Conservation (phyloP, 64 coral and sea anemone genomes). For the Stichodactyla mertensii region DNA sequence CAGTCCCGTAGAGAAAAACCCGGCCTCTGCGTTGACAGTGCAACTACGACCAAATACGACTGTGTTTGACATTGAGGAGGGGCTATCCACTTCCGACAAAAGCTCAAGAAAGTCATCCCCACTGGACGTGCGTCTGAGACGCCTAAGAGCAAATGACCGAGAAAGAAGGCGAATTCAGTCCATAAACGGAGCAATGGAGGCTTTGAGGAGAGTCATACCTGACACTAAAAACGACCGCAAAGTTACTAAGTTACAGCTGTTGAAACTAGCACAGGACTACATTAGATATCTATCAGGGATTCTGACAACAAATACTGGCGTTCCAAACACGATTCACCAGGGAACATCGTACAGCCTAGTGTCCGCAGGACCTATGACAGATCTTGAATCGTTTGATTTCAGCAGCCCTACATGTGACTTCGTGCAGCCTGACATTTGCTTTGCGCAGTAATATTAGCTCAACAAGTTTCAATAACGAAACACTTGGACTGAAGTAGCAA, state of each 20-base stretch:
- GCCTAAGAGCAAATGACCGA: constrained; percentile 77
- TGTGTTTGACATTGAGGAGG: neutral
- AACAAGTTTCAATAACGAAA: neutral
- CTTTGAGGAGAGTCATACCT: constrained; percentile 67
- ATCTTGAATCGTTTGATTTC: neutral
- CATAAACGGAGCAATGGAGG: constrained; percentile 87
- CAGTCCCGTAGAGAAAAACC: neutral
- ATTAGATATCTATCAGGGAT: constrained; percentile 71
- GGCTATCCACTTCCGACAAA: neutral
- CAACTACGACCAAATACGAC: neutral
- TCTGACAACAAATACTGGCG: constrained; percentile 16
- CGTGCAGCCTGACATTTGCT: neutral
- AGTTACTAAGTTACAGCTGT: constrained; percentile 86
- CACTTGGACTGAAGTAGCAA: neutral
- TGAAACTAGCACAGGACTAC: constrained; percentile 82
- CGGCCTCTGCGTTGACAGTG: neutral
- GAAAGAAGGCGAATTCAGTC: constrained; percentile 75
- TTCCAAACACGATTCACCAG: neutral
- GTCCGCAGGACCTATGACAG: neutral
- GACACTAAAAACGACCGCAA: constrained; percentile 71
- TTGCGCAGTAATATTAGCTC: neutral
- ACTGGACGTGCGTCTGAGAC: constrained; percentile 58
- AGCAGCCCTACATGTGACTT: neutral
- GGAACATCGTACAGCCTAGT: neutral
- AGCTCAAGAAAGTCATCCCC: constrained; percentile 7